Evolutionary conservation across 1,140 invertebrate species (phyloP), one percentile per base, ranked within the genome.

Genomic region (Pseudomyrmex cubaensis): DNA sequence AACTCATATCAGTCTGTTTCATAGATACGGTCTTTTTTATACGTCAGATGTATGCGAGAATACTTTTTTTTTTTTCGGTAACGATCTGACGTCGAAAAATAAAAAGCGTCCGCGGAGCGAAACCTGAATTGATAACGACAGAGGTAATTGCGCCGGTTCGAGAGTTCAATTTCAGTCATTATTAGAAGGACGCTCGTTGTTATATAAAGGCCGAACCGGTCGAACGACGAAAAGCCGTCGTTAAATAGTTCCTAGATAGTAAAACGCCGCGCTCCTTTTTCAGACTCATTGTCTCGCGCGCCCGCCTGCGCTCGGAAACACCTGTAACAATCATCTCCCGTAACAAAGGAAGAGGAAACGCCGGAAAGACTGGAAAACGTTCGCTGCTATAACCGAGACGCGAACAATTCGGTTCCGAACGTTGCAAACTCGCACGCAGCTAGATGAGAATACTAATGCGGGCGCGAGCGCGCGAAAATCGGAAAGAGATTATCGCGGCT

Each of bases 401-500:
- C 20, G 52, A 59, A 59, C 52, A 17, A 70, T 78, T 70, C 64
- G 25, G 35, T 69, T 70, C 52, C 76, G 44, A 20, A 70, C 76
- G 59, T 48, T 48, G 76, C 64, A 59, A 57, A 70, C 70, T 48
- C 20, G 62, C 52, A 25, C 20, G 50, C 17, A 64, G 73, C 13
- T 35, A 35, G 35, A 35, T 35, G 15, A 25, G 44, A 78, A 70
- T 78, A 59, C 52, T 52, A 10, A 46, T 25, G 44, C 74, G 20
- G 12, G 25, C 25, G 61, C 35, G 35, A 35, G 35, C 61, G 25
- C 57, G 57, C 5, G n/a, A 46, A 20, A 25, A 78, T 80, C 54
- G 64, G 64, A 70, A 78, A 70, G 20, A 78, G 76, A 78, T 78
- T 78, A 70, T 70, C 64, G 35, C 76, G 22, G n/a, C 59, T 76